Evolutionary conservation across 1,140 invertebrate genomes (phyloP).

Genomic region (Goniozus legneri): DNA sequence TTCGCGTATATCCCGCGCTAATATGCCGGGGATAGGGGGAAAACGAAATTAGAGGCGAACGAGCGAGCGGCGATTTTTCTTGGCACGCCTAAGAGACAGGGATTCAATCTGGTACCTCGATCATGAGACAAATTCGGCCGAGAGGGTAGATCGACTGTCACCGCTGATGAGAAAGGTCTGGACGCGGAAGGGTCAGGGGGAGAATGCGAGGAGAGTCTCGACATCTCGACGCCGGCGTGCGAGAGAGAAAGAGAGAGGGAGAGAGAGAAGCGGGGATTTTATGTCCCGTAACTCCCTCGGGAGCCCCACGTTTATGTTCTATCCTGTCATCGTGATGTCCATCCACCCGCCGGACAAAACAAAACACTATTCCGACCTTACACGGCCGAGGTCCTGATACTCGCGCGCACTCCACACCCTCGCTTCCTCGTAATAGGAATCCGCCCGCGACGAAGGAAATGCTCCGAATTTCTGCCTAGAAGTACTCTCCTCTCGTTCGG

Average conservation of each 20-base stretch:
- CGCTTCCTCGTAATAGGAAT: constrained; percentile 23
- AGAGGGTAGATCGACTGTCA: constrained; percentile 44
- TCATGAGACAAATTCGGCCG: constrained; percentile 30
- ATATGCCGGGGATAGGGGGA: no score
- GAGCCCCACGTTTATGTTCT: constrained; percentile 45
- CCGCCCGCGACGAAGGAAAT: constrained; percentile 29
- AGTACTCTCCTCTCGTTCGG: constrained; percentile 13
- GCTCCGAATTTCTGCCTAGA: constrained; percentile 20
- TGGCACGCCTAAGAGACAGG: no score
- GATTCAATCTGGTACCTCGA: constrained; percentile 25
- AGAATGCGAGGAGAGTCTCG: constrained; percentile 30
- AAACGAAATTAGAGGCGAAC: no score
- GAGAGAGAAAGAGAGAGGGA: constrained; percentile 33
- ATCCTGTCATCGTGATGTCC: constrained; percentile 50
- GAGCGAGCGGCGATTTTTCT: no score
- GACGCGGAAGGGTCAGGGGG: constrained; percentile 20
- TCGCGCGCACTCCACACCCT: constrained; percentile 1
- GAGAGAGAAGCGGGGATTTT: constrained; percentile 46
- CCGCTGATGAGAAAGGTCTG: constrained; percentile 36
- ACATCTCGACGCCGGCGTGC: constrained; percentile 49
- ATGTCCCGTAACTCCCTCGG: constrained; percentile 51
- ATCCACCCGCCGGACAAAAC: constrained; percentile 43
- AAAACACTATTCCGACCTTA: constrained; percentile 35
- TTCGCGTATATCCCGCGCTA: no score
- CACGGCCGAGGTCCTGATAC: constrained; percentile 6